Evolutionary conservation across 2,888 invertebrate species (phyloP), one percentile per base, ranked within the genome.

Genomic region (Caenorhabditis panamensis): DNA sequence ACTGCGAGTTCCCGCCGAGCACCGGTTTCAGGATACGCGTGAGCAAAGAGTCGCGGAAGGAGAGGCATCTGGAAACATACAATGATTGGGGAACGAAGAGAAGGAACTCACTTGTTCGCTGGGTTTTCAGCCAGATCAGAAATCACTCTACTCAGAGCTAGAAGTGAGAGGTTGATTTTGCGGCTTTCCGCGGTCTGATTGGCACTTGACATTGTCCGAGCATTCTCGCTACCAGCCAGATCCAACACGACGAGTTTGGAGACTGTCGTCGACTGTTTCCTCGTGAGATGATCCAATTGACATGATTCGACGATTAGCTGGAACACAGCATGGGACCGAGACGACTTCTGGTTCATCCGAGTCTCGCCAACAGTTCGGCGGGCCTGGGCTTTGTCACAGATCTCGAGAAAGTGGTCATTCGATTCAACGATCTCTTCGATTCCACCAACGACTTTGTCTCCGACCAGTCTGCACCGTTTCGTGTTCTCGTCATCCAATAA

Each of bases 151-250:
- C 68, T 68, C 13, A 68, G 58, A 2, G 68, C 58, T 18, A 68
- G 44, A 18, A 68, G 36, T 3, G 68, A 68, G 18, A 58, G 37
- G 22, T 68, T 68, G 58, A 68, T 68, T 2, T 47, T 56, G 26
- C 24, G 24, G 20, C 58, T 49, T n/a, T 68, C 68, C 22, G 24
- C 37, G 0, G 58, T 31, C 31, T 56, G 58, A 18, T 16, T 24
- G 5, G 22, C 31, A 18, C 13, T 47, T 11, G 31, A 20, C 58
- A 49, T 47, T 22, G 58, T 36, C 20, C 49, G 44, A 9, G 68
- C n/a, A 28, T 68, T 68, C 22, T 68, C 68, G 18, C 68, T 68
- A 0, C 68, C 68, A 16, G 68, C 68, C 20, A 68, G 31, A 58
- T 68, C 68, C 26, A 58, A 13, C 1, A 68, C 28, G 3, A 54